Evolutionary conservation across 2,888 invertebrate genomes (phyloP), one percentile per base, ranked within the genome.

Genomic region (Dolichomitus sp.): DNA sequence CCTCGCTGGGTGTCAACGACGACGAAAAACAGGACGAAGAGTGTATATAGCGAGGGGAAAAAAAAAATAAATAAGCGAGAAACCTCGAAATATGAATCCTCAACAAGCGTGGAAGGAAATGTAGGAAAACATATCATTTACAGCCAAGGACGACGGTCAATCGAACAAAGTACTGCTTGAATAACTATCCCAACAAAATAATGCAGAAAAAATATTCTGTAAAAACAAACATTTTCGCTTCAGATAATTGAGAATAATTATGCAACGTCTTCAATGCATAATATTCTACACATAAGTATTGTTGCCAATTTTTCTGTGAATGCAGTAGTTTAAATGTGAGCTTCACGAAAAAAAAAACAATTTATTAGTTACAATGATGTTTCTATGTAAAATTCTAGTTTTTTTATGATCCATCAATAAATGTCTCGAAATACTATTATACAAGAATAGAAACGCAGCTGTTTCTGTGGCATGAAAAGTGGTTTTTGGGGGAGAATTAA

Each of bases 1-100:
- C 50, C 52, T 59, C 74, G 52, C 80, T 79, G 52, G 59, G 70
- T 80, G 70, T 82, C 76, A 80, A 84, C 78, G 80, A 77, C 72
- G 77, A 80, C 74, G 63, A 70, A 54, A 50, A 77, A 50, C 48
- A 52, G 40, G 23, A 63, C 30, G 63, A 74, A 63, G 59, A 19
- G 33, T 50, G 6, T 65, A 40, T 59, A 45, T 45, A 65, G 33
- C 27, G 37, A 48, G 45, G n/a, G n/a, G n/a, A n/a, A 37, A 17
- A 33, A 68, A 69, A 65, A 69, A 65, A 72, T 48, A 65, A 48
- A 40, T 48, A 65, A 48, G 33, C 65, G 27, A 54, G 33, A 59
- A 81, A 27, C 45, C 65, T 27, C 66, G 40, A 59, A 59, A 33
- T 52, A 12, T 48, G 50, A 63, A 69, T 40, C 57, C 33, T 33